phyloP scores from a whole-genome alignment of 1,140 invertebrate genomes.

The Trichonephila clavipes region DNA sequence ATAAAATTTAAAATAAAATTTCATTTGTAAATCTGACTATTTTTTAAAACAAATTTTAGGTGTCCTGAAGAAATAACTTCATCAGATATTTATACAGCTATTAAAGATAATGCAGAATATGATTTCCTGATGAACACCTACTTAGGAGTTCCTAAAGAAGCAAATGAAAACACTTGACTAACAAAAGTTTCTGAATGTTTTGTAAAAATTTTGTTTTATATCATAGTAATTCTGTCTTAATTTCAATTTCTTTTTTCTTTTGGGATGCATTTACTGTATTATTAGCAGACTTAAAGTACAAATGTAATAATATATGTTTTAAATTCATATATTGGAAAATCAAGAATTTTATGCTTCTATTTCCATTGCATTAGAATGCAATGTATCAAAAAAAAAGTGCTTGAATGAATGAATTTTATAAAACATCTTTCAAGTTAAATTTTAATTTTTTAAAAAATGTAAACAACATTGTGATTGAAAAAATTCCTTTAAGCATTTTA shows the following conservation, averaged over 20 bases:
- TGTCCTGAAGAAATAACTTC: slow-evolving; percentile 72
- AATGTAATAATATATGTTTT: background rate
- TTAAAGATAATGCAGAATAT: slow-evolving; percentile 74
- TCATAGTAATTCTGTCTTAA: background rate
- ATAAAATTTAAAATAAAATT: too few relatives aligned
- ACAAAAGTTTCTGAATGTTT: background rate
- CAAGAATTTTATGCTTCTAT: background rate
- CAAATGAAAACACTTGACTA: slow-evolving; percentile 50
- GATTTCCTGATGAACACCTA: slow-evolving; percentile 76
- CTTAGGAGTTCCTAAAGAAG: slow-evolving; percentile 68
- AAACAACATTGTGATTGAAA: too few relatives aligned
- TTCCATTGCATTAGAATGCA: background rate
- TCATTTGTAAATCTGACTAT: too few relatives aligned
- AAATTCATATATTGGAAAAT: background rate
- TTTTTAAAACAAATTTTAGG: background rate
- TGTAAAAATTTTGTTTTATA: background rate
- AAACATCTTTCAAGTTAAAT: too few relatives aligned
- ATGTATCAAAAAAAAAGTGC: background rate
- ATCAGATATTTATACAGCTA: slow-evolving; percentile 74
- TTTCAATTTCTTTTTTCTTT: background rate
- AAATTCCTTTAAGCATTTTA: too few relatives aligned
- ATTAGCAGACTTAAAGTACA: background rate
- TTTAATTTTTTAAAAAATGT: too few relatives aligned
- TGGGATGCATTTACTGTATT: background rate
- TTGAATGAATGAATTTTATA: too few relatives aligned